Evolutionary conservation across 2,888 invertebrate species (phyloP).

Genomic region (Acrobasis consociella): DNA sequence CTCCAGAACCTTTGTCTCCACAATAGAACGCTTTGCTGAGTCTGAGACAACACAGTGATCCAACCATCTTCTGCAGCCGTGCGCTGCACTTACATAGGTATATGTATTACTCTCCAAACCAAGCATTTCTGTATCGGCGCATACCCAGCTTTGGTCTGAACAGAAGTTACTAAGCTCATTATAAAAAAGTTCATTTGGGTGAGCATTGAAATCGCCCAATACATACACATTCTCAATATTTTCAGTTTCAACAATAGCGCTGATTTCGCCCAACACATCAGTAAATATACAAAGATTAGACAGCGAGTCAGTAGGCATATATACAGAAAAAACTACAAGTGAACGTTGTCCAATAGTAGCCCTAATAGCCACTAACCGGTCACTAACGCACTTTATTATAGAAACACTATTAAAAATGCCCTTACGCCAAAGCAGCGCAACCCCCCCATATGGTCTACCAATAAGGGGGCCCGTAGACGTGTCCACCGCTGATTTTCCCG

Average conservation of each 20-base stretch:
- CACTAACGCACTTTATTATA: neutral
- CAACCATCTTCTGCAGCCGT: neutral
- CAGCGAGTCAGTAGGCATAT: neutral
- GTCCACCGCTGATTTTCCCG: slow-evolving; percentile 7
- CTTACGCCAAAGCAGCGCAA: neutral
- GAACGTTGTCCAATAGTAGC: slow-evolving; percentile 1
- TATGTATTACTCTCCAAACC: neutral
- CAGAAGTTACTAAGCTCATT: neutral
- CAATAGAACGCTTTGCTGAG: neutral
- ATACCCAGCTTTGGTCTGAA: neutral
- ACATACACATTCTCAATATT: slow-evolving; percentile 12
- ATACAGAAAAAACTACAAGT: slow-evolving; percentile 6
- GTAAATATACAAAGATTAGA: slow-evolving; percentile 2
- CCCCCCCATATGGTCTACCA: slow-evolving; percentile 10
- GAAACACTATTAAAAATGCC: slow-evolving; percentile 4
- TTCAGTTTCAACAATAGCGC: slow-evolving; percentile 1
- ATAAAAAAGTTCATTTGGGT: neutral
- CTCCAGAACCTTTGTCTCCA: neutral
- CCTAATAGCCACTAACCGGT: slow-evolving; percentile 2
- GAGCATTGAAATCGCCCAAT: slow-evolving; percentile 7
- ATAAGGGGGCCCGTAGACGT: neutral
- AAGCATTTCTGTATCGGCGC: neutral
- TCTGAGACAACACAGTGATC: neutral
- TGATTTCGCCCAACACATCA: neutral
- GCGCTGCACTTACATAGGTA: neutral